These are phyloP conservation scores for Pristiophorus japonicus DNA, from an alignment of 2,113 vertebrate genomes.

Conservation along the genomic window DNA sequence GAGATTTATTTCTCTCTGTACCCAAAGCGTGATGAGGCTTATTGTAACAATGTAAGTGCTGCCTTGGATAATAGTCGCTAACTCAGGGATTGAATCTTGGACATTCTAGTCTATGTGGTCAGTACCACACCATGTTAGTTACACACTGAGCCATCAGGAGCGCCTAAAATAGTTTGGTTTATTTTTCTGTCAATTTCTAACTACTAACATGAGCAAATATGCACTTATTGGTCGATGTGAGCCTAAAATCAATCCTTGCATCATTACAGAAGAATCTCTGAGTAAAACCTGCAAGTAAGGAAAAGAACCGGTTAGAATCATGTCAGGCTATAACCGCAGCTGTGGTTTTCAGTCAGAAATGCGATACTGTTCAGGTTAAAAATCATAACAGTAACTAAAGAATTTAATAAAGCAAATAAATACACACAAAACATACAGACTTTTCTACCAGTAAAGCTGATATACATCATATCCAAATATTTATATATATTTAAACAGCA, in stretches of 20 bases:
- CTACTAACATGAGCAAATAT: background rate
- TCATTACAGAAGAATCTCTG: background rate
- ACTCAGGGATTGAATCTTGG: background rate
- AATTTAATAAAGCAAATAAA: background rate
- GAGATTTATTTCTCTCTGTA: background rate
- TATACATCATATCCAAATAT: background rate
- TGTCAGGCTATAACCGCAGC: background rate
- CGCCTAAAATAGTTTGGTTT: background rate
- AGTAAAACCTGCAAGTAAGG: background rate
- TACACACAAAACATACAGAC: background rate
- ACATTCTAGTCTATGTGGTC: background rate
- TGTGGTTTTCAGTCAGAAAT: background rate
- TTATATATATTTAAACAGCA: background rate
- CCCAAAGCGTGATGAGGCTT: background rate
- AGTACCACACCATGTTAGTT: background rate
- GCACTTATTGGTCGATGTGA: background rate
- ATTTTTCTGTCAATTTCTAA: background rate
- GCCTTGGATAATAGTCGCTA: background rate
- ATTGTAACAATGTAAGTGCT: background rate
- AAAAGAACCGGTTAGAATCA: background rate
- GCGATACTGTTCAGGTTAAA: background rate
- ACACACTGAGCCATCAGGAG: background rate
- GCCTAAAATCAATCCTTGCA: background rate
- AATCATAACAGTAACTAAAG: background rate
- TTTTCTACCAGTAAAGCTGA: background rate